Percentiles rank a stretch among this genome's conserved stretches.
phyloP scores from a whole-genome alignment of 2,888 invertebrate genomes.

The Apodemia hepburni region DNA sequence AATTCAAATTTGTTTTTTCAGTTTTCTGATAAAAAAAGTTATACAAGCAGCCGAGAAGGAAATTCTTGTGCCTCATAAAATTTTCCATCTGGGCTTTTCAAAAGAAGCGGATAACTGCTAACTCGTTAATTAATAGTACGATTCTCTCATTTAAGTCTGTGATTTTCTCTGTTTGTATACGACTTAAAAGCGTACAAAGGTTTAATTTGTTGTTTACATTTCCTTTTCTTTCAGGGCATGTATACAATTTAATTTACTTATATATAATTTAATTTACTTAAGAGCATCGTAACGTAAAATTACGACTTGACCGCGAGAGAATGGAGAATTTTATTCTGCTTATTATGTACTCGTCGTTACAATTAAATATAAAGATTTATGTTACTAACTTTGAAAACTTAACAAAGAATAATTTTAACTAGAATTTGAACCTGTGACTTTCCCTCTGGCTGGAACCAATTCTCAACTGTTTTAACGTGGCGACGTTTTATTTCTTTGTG shows the following conservation, averaged over 20 bases:
- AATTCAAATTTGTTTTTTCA: too few species aligned
- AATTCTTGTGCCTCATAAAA: too few species aligned
- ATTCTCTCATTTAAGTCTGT: constrained; percentile 22
- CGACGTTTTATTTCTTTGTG: too few species aligned
- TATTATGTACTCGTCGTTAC: neutral
- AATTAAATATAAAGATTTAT: neutral
- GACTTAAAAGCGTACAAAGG: neutral
- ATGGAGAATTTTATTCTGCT: neutral
- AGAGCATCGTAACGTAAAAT: neutral
- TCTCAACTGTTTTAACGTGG: too few species aligned
- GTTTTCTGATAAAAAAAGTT: too few species aligned
- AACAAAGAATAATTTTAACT: too few species aligned
- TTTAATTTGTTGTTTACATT: neutral
- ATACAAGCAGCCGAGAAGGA: too few species aligned
- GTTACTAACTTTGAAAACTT: too few species aligned
- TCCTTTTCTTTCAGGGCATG: neutral
- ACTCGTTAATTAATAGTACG: constrained; percentile 24
- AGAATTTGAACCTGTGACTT: too few species aligned
- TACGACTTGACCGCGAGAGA: neutral
- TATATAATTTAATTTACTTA: constrained; percentile 1
- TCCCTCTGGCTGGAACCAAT: too few species aligned
- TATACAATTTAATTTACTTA: neutral
- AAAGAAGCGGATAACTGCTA: constrained; percentile 18
- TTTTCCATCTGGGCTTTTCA: too few species aligned
- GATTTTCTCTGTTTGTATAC: constrained; percentile 15